phyloP scores from a whole-genome alignment of 2,797 vertebrate species.

The Iguana delicatissima region DNA sequence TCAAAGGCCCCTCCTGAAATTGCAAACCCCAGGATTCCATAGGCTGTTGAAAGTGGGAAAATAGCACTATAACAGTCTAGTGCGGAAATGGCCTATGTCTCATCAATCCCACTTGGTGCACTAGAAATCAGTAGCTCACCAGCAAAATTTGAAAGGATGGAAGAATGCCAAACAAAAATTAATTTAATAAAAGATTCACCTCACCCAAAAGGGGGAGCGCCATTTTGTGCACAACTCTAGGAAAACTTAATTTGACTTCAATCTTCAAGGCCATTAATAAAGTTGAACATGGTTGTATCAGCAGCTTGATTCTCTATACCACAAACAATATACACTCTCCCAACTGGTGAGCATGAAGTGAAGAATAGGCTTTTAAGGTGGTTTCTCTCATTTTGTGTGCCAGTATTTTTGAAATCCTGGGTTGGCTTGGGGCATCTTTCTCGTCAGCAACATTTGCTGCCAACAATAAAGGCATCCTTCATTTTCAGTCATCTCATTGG shows the following conservation, averaged over 20 bases:
- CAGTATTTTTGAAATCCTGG: constrained; percentile 3
- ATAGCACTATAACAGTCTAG: no score
- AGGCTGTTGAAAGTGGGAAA: no score
- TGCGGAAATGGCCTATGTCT: no score
- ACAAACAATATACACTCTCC: background rate
- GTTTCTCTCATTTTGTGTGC: constrained; percentile 4
- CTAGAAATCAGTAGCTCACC: constrained; percentile 63
- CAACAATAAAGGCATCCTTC: constrained; percentile 21
- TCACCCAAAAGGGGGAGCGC: constrained; percentile 57
- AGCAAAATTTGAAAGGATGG: constrained; percentile 32
- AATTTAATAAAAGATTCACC: constrained; percentile 56
- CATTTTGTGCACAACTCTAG: constrained; percentile 50
- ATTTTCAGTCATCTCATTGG: background rate
- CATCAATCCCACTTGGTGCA: constrained; percentile 67
- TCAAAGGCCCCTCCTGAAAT: no score
- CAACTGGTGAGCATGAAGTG: background rate
- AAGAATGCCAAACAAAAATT: constrained; percentile 35
- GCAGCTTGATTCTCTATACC: constrained; percentile 5
- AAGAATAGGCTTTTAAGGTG: background rate
- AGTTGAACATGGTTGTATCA: background rate
- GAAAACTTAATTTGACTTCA: constrained; percentile 52
- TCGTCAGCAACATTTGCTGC: constrained; percentile 22
- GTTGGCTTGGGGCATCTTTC: constrained; percentile 8
- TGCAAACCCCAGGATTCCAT: no score
- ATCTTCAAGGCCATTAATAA: constrained; percentile 32